Base-by-base conservation (phyloP, 2,797 vertebrate species). In the Lophius americanus region DNA sequence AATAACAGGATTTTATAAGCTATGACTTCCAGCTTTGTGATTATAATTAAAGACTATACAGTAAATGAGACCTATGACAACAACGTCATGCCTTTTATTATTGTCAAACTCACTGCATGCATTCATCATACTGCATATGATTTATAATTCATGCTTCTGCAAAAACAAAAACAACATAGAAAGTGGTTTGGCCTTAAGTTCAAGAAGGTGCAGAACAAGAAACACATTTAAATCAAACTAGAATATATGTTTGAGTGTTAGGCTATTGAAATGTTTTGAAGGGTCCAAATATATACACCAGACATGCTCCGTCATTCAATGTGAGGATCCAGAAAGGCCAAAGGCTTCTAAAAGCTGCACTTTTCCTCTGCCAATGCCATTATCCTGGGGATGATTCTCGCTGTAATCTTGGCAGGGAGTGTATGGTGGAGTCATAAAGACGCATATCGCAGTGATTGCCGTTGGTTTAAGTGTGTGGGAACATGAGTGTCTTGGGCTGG, bases 341-440 rank as follows among this genome's bases (percentile, higher is more conserved):
- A 38, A 61, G 43, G 69, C 75, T 65, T 58, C 60, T 69, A 57
- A 75, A 80, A 77, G 66, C 60, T 46, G 14, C 67, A 64, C 65
- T 81, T 52, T 73, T 37, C 65, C 37, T 47, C 54, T n/a, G 9
- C 66, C 64, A 60, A 60, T 64, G 81, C 53, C 74, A 41, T 64
- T 62, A 36, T 63, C 23, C 14, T 42, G 32, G 36, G 59, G 68
- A 64, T 56, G 23, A 67, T 7, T 61, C 62, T 52, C 57, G 48
- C 67, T 70, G 38, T 78, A 12, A 57, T 72, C 64, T 48, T 63
- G 71, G 78, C 43, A 50, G 58, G 47, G 33, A 51, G 65, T 52
- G 51, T 55, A 36, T 48, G 62, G 42, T 38, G 52, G 14, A 41
- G 44, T 33, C 66, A 47, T 50, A 53, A 55, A 62, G 63, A 72